Conservation (phyloP, 2,797 vertebrate species). For the Macropus fuliginosus region DNA sequence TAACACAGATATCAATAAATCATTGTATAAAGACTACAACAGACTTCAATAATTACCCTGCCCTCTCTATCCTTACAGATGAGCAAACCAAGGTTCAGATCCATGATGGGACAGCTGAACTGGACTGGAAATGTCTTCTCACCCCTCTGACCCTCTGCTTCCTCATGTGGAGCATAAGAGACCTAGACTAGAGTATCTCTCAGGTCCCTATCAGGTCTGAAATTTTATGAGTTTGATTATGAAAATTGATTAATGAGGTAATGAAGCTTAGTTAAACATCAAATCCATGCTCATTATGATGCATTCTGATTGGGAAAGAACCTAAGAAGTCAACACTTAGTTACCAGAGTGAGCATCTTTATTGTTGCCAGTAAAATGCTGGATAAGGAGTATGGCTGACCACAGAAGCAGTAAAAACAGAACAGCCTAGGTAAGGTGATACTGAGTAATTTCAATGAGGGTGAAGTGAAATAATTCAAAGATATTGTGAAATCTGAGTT, state of each 20-base stretch:
- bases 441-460: background rate
- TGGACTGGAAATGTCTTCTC: background rate
- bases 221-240: background rate
- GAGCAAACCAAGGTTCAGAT: background rate
- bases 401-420: background rate
- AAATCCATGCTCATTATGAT: background rate
- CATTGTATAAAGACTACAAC: background rate
- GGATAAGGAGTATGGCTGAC: background rate
- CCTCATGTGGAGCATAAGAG: background rate
- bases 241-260: background rate
- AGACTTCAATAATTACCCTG: background rate
- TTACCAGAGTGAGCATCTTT: background rate
- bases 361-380: background rate
- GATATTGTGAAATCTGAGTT: background rate
- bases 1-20: background rate
- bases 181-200: background rate
- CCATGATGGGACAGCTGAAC: background rate
- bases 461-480: background rate
- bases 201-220: no score
- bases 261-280: background rate
- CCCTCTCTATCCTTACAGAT: background rate
- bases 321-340: background rate
- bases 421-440: background rate
- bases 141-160: background rate
- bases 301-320: background rate